Percentiles rank a stretch among this genome's conserved stretches.
Evolutionary conservation across 2,113 vertebrate genomes (phyloP).

Genomic region (Nyctereutes procyonoides): DNA sequence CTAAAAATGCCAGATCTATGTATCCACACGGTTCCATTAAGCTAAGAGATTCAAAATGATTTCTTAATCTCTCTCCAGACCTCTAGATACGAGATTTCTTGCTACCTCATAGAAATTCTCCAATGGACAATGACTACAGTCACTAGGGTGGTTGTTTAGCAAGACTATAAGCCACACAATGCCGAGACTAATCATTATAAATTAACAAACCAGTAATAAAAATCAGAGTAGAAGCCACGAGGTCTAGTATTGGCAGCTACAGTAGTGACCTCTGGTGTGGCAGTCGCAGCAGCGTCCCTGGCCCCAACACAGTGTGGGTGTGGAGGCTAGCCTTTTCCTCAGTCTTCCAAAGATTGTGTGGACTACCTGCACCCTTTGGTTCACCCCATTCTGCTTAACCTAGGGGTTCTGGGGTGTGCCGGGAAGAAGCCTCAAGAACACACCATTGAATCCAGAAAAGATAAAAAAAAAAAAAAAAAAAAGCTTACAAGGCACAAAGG

Average conservation of each 20-base stretch:
- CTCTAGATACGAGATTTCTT: not conserved
- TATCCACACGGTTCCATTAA: not conserved
- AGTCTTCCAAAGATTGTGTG: not conserved
- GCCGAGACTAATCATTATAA: not conserved
- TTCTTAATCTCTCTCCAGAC: not conserved
- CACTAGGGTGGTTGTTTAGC: not conserved
- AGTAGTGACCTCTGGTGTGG: fast-evolving
- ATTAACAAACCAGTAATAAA: not conserved
- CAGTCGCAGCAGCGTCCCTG: not conserved
- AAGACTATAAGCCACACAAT: not conserved
- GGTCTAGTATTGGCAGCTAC: no score
- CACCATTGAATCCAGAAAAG: not conserved
- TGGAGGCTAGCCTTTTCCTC: not conserved
- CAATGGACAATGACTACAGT: not conserved
- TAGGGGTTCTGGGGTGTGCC: not conserved
- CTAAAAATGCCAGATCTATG: not conserved
- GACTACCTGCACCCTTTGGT: not conserved
- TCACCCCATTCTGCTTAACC: not conserved
- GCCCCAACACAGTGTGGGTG: fast-evolving
- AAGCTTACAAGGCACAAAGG: not conserved
- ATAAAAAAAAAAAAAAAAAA: not conserved
- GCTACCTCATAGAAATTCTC: not conserved
- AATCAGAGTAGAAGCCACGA: fast-evolving
- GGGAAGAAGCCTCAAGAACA: not conserved
- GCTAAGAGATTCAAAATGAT: not conserved